These are phyloP conservation scores for Lobophora halterata DNA, from an alignment of 2,888 invertebrate genomes.

Conservation along the genomic window DNA sequence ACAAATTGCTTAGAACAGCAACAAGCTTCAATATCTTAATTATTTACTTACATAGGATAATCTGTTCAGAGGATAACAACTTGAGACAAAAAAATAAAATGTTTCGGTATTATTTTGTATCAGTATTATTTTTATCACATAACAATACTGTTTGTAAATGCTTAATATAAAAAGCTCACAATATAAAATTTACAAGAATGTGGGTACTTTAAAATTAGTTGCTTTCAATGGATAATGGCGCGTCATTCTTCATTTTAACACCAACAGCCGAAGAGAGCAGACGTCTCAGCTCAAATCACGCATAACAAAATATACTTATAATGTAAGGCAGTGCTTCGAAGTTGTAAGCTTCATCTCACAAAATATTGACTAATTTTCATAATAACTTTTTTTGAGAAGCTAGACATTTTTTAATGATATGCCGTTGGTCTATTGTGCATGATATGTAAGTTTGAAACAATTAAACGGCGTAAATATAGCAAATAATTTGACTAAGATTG, in stretches of 20 bases:
- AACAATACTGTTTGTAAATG: conserved; percentile 51
- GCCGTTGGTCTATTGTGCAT: conserved; percentile 67
- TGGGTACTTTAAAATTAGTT: conserved; percentile 50
- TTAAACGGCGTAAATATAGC: conserved; percentile 28
- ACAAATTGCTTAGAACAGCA: conserved; percentile 65
- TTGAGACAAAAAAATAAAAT: conserved; percentile 30
- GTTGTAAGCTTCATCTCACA: conserved; percentile 59
- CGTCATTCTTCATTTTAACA: conserved; percentile 45
- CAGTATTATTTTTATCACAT: conserved; percentile 40
- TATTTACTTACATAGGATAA: conserved; percentile 43
- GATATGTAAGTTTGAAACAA: conserved; percentile 60
- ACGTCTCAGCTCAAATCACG: conserved; percentile 46
- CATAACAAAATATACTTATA: conserved; percentile 62
- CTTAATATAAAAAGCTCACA: conserved; percentile 71
- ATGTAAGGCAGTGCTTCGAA: conserved; percentile 76
- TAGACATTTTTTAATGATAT: conserved; percentile 62
- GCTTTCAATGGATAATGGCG: conserved; percentile 41
- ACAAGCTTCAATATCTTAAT: conserved; percentile 54
- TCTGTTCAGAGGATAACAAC: conserved; percentile 33
- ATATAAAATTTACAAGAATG: conserved; percentile 52
- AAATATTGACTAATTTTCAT: conserved; percentile 32
- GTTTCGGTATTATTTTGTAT: conserved; percentile 29
- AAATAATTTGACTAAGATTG: conserved; percentile 29
- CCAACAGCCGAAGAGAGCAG: conserved; percentile 50
- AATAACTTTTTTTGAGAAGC: conserved; percentile 30